Percentiles rank a stretch among this genome's conserved stretches.
Evolutionary conservation across 2,888 invertebrate genomes (phyloP).

Genomic region (Pollenia angustigena): DNA sequence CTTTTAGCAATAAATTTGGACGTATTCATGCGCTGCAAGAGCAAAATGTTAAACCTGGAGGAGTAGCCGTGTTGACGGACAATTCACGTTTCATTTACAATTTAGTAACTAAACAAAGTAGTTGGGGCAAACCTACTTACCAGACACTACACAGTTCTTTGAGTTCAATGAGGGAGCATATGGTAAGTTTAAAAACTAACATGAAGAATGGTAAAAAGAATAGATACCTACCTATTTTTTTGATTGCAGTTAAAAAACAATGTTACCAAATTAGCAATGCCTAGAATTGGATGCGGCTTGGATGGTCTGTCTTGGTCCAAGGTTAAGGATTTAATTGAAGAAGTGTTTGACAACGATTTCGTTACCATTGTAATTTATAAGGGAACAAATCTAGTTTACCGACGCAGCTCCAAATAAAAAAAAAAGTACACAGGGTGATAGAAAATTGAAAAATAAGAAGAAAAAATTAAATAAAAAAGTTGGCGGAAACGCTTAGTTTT

Average conservation of each 20-base stretch:
- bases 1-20: constrained; percentile 80
- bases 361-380: constrained; percentile 85
- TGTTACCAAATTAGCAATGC: constrained; percentile 86
- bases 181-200: constrained; percentile 77
- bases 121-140: constrained; percentile 85
- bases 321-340: constrained; percentile 85
- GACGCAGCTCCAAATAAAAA: no score
- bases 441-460: no score
- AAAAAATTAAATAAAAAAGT: no score
- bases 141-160: constrained; percentile 83
- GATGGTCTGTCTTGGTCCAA: constrained; percentile 87
- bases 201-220: not conserved
- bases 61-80: constrained; percentile 84
- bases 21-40: constrained; percentile 76
- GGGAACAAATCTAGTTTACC: no score
- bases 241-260: constrained; percentile 81
- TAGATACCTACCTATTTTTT: constrained; percentile 18
- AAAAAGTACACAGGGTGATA: no score
- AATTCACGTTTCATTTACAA: constrained; percentile 85
- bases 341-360: constrained; percentile 85
- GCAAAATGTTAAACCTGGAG: constrained; percentile 83
- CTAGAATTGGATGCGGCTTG: constrained; percentile 88
- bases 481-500: no score
- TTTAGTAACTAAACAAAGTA: constrained; percentile 86
- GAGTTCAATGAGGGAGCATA: constrained; percentile 80